Evolutionary conservation across 1,140 invertebrate genomes (phyloP).

Genomic region (Heliconius congener): DNA sequence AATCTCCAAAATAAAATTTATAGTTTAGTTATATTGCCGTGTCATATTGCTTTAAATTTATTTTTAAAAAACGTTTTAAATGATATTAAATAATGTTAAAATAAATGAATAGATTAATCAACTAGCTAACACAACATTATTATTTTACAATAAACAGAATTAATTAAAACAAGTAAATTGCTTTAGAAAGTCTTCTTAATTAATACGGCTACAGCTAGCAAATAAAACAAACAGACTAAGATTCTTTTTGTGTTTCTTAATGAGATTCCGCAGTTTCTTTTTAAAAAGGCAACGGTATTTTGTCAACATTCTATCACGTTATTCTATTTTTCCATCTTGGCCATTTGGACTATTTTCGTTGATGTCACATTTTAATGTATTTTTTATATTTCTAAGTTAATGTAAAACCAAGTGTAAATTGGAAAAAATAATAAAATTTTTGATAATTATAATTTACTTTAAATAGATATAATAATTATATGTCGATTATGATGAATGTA

Average conservation of each 20-base stretch:
- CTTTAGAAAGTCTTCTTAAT: slow-evolving; percentile 11
- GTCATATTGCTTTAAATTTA: no score
- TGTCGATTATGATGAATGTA: no score
- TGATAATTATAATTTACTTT: no score
- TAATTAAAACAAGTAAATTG: slow-evolving; percentile 2
- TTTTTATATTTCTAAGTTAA: no score
- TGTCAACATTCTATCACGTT: background rate
- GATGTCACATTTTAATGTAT: background rate
- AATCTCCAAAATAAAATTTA: no score
- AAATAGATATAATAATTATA: no score
- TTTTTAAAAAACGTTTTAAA: no score
- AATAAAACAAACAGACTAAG: background rate
- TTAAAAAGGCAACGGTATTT: background rate
- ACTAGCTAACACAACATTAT: background rate
- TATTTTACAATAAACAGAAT: background rate
- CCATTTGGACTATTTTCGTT: background rate
- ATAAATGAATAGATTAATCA: background rate
- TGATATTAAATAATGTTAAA: background rate
- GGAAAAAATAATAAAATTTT: no score
- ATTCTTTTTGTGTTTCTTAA: slow-evolving; percentile 11
- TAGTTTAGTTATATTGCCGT: no score
- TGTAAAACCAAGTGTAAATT: no score
- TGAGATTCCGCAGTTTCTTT: background rate
- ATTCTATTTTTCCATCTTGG: background rate
- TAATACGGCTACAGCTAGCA: background rate